A percentile compares a stretch with the other conserved stretches of the same genome.
phyloP scores from a whole-genome alignment of 1,140 invertebrate genomes.

The Drosophila setifemur region DNA sequence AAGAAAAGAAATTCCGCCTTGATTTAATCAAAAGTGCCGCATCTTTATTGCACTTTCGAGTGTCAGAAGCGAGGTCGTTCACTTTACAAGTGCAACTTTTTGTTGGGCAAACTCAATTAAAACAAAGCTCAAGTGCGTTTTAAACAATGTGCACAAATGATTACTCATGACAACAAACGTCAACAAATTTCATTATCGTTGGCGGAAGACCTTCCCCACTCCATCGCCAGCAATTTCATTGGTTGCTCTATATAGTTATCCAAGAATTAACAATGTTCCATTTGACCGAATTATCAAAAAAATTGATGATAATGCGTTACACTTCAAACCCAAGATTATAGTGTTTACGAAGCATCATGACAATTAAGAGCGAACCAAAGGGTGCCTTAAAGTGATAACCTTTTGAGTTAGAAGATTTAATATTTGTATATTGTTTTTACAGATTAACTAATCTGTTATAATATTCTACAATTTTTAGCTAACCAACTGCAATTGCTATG shows the following conservation, averaged over 20 bases:
- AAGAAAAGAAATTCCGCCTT: not conserved
- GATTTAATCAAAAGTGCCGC: constrained; percentile 1
- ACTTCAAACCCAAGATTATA: constrained; percentile 1
- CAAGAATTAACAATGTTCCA: not conserved
- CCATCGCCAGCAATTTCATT: not conserved
- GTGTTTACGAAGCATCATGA: too few species aligned
- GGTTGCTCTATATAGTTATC: not conserved
- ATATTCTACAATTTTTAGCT: too few species aligned
- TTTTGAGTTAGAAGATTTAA: too few species aligned
- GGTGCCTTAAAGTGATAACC: constrained; percentile 4
- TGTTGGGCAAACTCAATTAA: constrained; percentile 1
- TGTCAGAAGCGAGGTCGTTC: constrained; percentile 31
- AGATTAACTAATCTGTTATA: too few species aligned
- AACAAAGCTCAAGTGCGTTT: constrained; percentile 46
- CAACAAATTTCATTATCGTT: not conserved
- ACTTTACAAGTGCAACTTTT: constrained; percentile 4
- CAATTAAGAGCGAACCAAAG: not conserved
- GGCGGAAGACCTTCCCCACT: not conserved
- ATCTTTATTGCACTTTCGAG: constrained; percentile 1
- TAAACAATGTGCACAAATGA: constrained; percentile 10
- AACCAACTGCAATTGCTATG: too few species aligned
- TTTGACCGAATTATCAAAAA: not conserved
- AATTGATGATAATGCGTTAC: constrained; percentile 6
- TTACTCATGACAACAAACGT: constrained; percentile 27
- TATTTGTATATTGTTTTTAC: too few species aligned